phyloP scores from a whole-genome alignment of 2,888 invertebrate genomes.

The Osmoderma eremita region DNA sequence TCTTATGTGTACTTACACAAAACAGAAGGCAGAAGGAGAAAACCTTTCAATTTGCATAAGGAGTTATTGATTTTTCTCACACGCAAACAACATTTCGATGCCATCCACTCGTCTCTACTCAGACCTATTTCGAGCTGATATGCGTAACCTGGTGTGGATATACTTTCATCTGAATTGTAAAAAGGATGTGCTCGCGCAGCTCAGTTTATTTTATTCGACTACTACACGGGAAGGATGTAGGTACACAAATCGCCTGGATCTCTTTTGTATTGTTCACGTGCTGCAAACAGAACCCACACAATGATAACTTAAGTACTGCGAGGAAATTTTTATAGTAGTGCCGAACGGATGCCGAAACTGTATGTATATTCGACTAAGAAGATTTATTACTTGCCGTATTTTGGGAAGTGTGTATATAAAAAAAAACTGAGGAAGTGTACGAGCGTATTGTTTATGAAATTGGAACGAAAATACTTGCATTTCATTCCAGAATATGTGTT shows the following conservation, averaged over 20 bases:
- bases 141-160: background rate
- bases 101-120: background rate
- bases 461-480: no score
- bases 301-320: constrained; percentile 9
- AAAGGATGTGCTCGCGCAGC: no score
- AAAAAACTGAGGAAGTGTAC: no score
- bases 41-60: constrained; percentile 42
- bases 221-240: background rate
- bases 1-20: constrained; percentile 20
- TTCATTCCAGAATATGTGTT: no score
- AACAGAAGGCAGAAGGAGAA: constrained; percentile 15
- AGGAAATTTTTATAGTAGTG: background rate
- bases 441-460: no score
- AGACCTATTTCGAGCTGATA: no score
- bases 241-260: background rate
- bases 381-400: background rate
- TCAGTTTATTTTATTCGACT: constrained; percentile 1
- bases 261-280: constrained; percentile 31
- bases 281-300: constrained; percentile 29
- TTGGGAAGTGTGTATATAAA: background rate
- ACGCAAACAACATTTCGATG: constrained; percentile 23
- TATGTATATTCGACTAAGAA: no score
- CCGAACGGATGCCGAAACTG: background rate
- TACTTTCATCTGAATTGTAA: no score
- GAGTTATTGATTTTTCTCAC: constrained; percentile 41